Evolutionary conservation across 2,113 vertebrate species (phyloP), one percentile per base, ranked within the genome.

Genomic region (Caretta caretta): DNA sequence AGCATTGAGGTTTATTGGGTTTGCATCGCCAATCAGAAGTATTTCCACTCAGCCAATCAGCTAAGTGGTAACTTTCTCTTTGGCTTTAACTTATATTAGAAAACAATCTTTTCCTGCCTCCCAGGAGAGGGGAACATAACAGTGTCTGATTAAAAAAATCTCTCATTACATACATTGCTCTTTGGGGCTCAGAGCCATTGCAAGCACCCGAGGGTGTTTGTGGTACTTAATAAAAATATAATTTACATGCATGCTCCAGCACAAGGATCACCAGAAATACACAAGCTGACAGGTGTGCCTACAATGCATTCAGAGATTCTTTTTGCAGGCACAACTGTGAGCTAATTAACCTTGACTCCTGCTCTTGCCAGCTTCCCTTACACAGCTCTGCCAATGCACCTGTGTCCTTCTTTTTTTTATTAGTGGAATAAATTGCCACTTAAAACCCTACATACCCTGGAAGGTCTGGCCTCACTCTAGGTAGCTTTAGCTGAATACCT

Each of bases 361-460:
- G 79, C 35, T 25, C 75, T 80, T 5, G 1, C 80, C 10, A 2
- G 8, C 53, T 49, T 46, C 24, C 53, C 0, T 0, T 2, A 48
- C 56, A 4, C 80, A 50, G 91, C 86, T 48, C 82, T 90, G 90
- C 91, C 87, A 89, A 80, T 80, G 87, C 97, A 79, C 93, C 91
- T 86, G 89, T 86, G 53, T 12, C 49, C 86, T 87, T 91, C 83
- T 35, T 87, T 0, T 24, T 96, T 97, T 97, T 95, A 97, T 95
- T 88, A 93, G 83, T 57, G 91, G 95, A 95, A 92, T 93, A 96
- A 97, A 96, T 92, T 94, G 86, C 93, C 94, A 93, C 93, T 94
- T 96, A 90, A 97, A 96, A 94, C 85, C 50, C 92, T 57, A 84
- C 87, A 82, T 86, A 87, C 88, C 90, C 88, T 1, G 1, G 11